Conservation (phyloP, 2,113 vertebrate genomes). For the Hemiscyllium ocellatum region DNA sequence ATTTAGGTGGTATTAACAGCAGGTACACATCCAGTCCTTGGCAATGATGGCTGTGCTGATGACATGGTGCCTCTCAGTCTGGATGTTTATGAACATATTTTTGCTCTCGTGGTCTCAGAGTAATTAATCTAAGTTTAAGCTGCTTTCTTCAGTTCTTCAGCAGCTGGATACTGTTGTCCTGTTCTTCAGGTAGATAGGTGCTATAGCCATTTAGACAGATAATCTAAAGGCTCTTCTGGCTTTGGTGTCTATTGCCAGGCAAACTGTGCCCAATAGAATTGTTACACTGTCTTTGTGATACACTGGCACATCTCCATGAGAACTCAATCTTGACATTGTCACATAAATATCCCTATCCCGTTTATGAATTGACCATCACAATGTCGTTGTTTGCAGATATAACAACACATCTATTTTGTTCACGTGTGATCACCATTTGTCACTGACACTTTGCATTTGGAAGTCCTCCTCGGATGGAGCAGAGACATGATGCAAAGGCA, state of each 20-base stretch:
- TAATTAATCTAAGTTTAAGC: neutral
- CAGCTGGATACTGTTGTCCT: neutral
- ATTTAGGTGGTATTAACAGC: neutral
- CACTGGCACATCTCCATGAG: neutral
- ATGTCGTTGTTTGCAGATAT: neutral
- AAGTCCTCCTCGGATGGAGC: neutral
- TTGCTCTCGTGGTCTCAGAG: neutral
- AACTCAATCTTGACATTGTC: too few species aligned
- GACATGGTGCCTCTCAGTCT: constrained; percentile 1
- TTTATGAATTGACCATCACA: neutral
- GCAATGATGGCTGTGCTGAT: neutral
- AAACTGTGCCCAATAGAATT: neutral
- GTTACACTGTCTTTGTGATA: neutral
- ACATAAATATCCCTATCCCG: neutral
- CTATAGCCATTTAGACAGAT: neutral
- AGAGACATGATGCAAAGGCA: neutral
- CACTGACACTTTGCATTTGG: neutral
- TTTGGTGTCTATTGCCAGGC: neutral
- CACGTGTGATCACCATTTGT: neutral
- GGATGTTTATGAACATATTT: neutral
- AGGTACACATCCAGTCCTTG: neutral
- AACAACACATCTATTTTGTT: neutral
- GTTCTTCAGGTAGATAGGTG: neutral
- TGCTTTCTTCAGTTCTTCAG: neutral
- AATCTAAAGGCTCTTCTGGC: too few species aligned